These are phyloP conservation scores for Monochamus alternatus DNA, from an alignment of 2,888 invertebrate genomes.

Conservation along the genomic window DNA sequence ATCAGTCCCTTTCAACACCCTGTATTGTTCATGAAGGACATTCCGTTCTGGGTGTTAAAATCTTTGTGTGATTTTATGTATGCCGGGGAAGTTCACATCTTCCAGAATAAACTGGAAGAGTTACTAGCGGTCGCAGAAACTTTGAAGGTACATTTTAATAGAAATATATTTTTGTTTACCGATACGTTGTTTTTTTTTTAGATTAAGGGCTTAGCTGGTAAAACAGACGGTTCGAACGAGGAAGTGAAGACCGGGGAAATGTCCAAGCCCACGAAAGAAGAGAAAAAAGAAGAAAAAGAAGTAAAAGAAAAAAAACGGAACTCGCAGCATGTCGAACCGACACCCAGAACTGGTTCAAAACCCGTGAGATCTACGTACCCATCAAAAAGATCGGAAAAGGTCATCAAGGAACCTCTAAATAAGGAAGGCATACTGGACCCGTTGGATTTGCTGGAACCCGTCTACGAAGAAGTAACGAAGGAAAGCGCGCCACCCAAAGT, in stretches of 20 bases:
- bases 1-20: conserved; percentile 71
- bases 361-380: conserved; percentile 4
- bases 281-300: conserved; percentile 46
- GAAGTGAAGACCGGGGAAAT: conserved; percentile 39
- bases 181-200: conserved; percentile 45
- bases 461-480: conserved; percentile 63
- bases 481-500: conserved; percentile 49
- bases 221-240: conserved; percentile 44
- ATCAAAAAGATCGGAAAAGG: not conserved
- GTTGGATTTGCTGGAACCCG: conserved; percentile 64
- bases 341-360: conserved; percentile 38
- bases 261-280: conserved; percentile 47
- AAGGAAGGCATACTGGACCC: conserved; percentile 60
- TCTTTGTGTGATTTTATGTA: conserved; percentile 74
- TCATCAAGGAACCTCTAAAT: conserved; percentile 34
- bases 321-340: conserved; percentile 44
- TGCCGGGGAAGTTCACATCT: conserved; percentile 72
- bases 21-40: conserved; percentile 71
- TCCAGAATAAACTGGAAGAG: conserved; percentile 70
- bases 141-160: conserved; percentile 64
- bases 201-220: conserved; percentile 67
- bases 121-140: conserved; percentile 71
- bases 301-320: conserved; percentile 43
- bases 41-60: conserved; percentile 72
- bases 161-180: too few relatives aligned